Evolutionary conservation across 2,888 invertebrate species (phyloP), one percentile per base, ranked within the genome.

Genomic region (Beris chalybata): DNA sequence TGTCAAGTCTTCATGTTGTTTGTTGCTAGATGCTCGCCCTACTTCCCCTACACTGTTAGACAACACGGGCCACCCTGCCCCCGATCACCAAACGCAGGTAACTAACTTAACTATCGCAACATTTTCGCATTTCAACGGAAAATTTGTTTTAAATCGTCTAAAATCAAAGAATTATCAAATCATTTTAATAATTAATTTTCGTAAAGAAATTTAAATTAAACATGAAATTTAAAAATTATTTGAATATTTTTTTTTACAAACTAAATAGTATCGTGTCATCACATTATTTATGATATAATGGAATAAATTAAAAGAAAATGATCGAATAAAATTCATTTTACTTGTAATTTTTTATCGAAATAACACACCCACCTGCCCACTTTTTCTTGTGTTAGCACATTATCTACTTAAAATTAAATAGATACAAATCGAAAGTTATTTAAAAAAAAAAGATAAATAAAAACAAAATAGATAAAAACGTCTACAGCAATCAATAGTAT

Each of bases 21-120:
- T 91, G 92, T 92, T 91, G 91, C 91, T 92, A 92, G 92, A 92
- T 92, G 91, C 91, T 91, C 92, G 92, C 91, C 89, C 89, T 84
- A 84, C 85, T 89, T 89, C 89, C 88, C 88, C 89, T 88, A 88
- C 89, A 88, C 86, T 89, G 89, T 89, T 89, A 89, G 89, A 90
- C 89, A 88, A 89, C 88, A 89, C 88, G 89, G 88, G 84, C 88
- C 89, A 89, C 86, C 88, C 85, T 86, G 81, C 81, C 79, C 86
- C 85, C 85, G 87, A 87, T 85, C 87, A 87, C 86, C 86, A 85
- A 86, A 83, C 85, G 85, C 87, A 87, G 87, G 87, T 87, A 87
- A 86, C 72, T 73, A 71, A 80, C 78, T 80, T 48, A 44, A 57
- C 57, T 57, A 65, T 58, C 64, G 58, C 53, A 63, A 64, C 63